Percentiles rank a stretch among this genome's conserved stretches.
phyloP scores from a whole-genome alignment of 2,797 vertebrate species.

The Agapornis canus region DNA sequence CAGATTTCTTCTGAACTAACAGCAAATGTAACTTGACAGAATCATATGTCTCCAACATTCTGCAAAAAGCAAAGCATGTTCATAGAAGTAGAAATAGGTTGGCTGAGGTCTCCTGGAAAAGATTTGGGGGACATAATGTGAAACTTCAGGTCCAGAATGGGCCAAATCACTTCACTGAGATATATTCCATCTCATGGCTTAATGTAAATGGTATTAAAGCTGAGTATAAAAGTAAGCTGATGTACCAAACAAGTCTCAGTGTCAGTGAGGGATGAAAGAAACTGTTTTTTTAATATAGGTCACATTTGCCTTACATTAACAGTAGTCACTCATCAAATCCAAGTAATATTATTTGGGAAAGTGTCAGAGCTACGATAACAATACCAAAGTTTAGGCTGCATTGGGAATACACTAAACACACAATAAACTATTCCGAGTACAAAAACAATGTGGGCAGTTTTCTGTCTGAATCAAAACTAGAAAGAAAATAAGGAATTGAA shows the following conservation, averaged over 20 bases:
- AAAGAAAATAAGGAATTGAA: background rate
- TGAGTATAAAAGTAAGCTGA: background rate
- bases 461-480: constrained; percentile 10
- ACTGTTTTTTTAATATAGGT: background rate
- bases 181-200: background rate
- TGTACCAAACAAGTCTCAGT: background rate
- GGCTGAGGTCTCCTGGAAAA: background rate
- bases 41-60: background rate
- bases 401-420: constrained; percentile 12
- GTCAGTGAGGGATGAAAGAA: background rate
- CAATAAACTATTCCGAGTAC: background rate
- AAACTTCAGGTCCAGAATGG: background rate
- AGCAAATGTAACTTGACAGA: background rate
- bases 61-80: background rate
- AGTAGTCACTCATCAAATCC: constrained; percentile 17
- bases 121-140: background rate
- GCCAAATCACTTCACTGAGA: background rate
- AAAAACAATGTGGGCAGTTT: background rate
- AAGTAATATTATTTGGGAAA: constrained; percentile 37
- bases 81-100: background rate
- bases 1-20: background rate
- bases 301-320: constrained; percentile 2
- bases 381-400: background rate
- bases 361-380: constrained; percentile 25
- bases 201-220: background rate